Percentiles rank a stretch among this genome's conserved stretches.
These are phyloP conservation scores for Orthonychiurus folsomi DNA, from an alignment of 2,888 invertebrate genomes.

Conservation along the genomic window DNA sequence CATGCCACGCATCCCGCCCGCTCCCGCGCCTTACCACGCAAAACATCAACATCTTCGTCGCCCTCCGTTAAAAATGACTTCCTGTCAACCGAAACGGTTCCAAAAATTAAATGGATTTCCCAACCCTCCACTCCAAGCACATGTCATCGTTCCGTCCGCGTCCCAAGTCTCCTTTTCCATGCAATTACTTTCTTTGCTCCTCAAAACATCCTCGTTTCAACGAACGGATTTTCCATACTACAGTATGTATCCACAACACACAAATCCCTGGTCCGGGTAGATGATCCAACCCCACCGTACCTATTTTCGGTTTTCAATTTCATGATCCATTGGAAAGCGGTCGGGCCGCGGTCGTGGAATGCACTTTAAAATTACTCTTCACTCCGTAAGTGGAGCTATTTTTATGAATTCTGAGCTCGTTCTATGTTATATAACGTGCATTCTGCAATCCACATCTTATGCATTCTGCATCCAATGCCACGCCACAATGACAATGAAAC, in stretches of 20 bases:
- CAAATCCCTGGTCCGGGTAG: not conserved
- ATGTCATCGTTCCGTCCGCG: no score
- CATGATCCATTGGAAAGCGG: not conserved
- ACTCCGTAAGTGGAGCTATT: not conserved
- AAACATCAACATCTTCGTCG: not conserved
- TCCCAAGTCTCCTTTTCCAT: not conserved
- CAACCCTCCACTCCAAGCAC: not conserved
- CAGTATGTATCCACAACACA: not conserved
- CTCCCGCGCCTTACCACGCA: not conserved
- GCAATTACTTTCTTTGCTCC: not conserved
- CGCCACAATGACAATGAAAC: no score
- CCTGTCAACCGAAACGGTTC: not conserved
- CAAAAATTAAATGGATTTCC: not conserved
- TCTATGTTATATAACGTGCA: no score
- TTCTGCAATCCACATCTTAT: no score
- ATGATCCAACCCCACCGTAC: not conserved
- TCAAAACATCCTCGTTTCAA: not conserved
- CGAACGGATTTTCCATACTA: not conserved
- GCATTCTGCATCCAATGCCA: no score
- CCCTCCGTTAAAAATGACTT: not conserved
- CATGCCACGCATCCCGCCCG: no score
- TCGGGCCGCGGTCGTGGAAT: not conserved
- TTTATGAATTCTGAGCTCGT: not conserved
- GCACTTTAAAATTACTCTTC: constrained; percentile 1
- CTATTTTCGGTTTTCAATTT: not conserved